Conservation (phyloP, 30 jellyfish, hydroid and myxozoan genomes). For the Aurelia aurita complex sp. Pacific region DNA sequence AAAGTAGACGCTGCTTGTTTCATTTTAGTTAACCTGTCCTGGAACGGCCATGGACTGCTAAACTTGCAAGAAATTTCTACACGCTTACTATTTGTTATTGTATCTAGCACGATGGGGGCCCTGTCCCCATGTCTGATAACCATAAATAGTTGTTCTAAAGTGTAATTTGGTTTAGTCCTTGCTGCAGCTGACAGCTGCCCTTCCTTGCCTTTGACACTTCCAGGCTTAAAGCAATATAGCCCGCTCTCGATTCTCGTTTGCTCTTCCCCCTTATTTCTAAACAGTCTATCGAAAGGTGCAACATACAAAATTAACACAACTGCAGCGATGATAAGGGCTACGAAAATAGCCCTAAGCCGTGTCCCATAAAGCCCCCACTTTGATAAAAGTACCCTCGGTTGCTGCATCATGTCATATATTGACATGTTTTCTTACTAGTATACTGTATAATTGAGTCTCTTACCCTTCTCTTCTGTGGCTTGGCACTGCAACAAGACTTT, state of each 20-base stretch:
- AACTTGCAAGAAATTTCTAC: slow-evolving; percentile 78
- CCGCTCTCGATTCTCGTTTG: slow-evolving; percentile 15
- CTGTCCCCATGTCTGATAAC: slow-evolving; percentile 98
- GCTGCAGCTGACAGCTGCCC: slow-evolving; percentile 8
- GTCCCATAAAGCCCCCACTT: slow-evolving; percentile 74
- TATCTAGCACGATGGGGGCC: slow-evolving; percentile 81
- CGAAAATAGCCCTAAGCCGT: slow-evolving; percentile 23
- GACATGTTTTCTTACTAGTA: slow-evolving; percentile 12
- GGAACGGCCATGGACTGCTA: slow-evolving; percentile 23
- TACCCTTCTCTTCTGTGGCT: too few species aligned
- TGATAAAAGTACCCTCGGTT: slow-evolving; percentile 49
- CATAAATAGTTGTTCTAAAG: slow-evolving; percentile 74
- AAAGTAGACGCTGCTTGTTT: slow-evolving; percentile 32
- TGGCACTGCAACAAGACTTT: too few species aligned
- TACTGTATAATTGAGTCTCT: too few species aligned
- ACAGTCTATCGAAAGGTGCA: background rate
- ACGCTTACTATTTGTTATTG: slow-evolving; percentile 86
- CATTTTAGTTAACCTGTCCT: slow-evolving; percentile 28
- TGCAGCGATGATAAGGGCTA: slow-evolving; percentile 1
- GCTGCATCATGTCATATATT: slow-evolving; percentile 13
- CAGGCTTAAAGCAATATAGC: slow-evolving; percentile 77
- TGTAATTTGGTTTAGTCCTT: slow-evolving; percentile 16
- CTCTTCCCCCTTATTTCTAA: background rate
- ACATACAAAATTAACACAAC: background rate
- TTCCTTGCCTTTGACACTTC: slow-evolving; percentile 78